Evolutionary conservation across 2,113 vertebrate species (phyloP), one percentile per base, ranked within the genome.

Genomic region (Ifrita kowaldi): DNA sequence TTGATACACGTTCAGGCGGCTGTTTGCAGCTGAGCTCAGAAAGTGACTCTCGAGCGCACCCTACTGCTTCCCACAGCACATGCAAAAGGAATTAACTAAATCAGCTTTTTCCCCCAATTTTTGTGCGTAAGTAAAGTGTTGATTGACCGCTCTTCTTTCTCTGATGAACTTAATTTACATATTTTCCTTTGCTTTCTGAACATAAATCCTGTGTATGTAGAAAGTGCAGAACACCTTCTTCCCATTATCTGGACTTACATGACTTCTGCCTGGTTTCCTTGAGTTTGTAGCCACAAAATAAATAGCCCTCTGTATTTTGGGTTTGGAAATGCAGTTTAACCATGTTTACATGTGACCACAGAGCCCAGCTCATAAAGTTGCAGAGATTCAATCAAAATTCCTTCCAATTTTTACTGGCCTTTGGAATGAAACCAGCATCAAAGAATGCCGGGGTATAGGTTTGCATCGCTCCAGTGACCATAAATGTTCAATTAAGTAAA

Each of bases 21-120:
- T 73, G 41, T 63, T 90, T 46, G 57, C 35, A 71, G 13, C 44
- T 60, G 19, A 49, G n/a, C 79, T 90, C 63, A 1, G 11, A 68
- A 65, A 39, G 71, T 32, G 63, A 95, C 85, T 95, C 91, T 27
- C 53, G 70, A 96, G 90, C 93, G 91, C 82, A 96, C 55, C 67
- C 87, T 95, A 17, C 82, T 84, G 95, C 84, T 94, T 64, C 11
- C 59, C 64, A 49, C 65, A 57, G 75, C 55, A 55, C 41, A 44
- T 59, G 63, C 24, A 67, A 70, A 94, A 65, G 8, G 35, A 74
- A 80, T 90, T 85, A 17, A 73, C 35, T 56, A 20, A 49, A 91
- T 65, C 11, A 42, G 49, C 23, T 32, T 13, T 37, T 26, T 1
- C 17, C 18, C 18, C 13, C 26, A 2, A 13, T 68, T 89, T 87